These are phyloP conservation scores for Andricus curvator DNA, from an alignment of 2,888 invertebrate species.

Conservation along the genomic window DNA sequence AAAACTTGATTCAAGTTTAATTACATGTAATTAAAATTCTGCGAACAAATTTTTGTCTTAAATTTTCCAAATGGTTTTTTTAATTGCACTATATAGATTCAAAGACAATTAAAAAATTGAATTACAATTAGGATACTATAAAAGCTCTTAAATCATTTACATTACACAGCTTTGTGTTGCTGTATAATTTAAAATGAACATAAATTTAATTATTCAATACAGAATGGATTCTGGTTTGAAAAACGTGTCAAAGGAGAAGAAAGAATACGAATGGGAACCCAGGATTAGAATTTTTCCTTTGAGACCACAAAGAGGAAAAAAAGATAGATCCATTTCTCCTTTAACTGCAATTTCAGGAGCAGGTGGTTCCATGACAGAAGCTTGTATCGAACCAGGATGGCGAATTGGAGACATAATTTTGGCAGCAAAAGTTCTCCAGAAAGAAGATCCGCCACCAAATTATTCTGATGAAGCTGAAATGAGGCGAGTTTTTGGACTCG, in stretches of 20 bases:
- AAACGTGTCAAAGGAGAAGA: constrained; percentile 16
- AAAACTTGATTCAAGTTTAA: too few relatives aligned
- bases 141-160: too few relatives aligned
- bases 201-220: neutral
- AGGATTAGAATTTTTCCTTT: constrained; percentile 51
- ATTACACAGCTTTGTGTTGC: too few relatives aligned
- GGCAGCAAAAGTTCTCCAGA: constrained; percentile 66
- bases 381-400: constrained; percentile 69
- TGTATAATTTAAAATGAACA: too few relatives aligned
- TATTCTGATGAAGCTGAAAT: constrained; percentile 85
- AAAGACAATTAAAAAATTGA: too few relatives aligned
- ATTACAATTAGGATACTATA: too few relatives aligned
- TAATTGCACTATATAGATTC: too few relatives aligned
- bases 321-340: constrained; percentile 52
- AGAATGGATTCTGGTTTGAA: constrained; percentile 38
- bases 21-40: too few relatives aligned
- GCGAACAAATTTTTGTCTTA: too few relatives aligned
- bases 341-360: constrained; percentile 51
- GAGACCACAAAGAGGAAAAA: constrained; percentile 51
- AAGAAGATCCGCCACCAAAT: constrained; percentile 47
- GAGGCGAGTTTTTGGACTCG: constrained; percentile 85
- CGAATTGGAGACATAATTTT: constrained; percentile 68
- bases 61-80: too few relatives aligned
- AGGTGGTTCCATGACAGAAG: constrained; percentile 68
- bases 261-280: constrained; percentile 67